phyloP scores from a whole-genome alignment of 2,888 invertebrate species.

The Temnothorax rugatulus region DNA sequence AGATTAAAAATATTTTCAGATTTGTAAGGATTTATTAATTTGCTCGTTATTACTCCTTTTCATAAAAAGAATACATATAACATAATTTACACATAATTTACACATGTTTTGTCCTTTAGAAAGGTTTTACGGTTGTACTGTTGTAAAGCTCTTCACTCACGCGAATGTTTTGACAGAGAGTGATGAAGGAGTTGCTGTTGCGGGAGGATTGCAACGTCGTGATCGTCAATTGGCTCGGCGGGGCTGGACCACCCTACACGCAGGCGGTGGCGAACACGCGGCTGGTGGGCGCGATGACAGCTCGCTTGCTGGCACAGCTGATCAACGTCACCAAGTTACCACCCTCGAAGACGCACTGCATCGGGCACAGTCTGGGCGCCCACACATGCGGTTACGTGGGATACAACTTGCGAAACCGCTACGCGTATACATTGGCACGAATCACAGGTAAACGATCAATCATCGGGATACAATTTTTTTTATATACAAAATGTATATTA shows the following conservation, averaged over 20 bases:
- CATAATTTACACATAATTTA: not conserved
- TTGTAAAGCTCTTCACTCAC: not conserved
- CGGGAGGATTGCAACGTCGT: slow-evolving; percentile 92
- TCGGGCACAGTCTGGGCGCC: slow-evolving; percentile 95
- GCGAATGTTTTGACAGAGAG: slow-evolving; percentile 87
- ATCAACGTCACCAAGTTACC: slow-evolving; percentile 84
- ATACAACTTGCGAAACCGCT: slow-evolving; percentile 88
- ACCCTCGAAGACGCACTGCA: slow-evolving; percentile 91
- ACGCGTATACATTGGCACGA: slow-evolving; percentile 90
- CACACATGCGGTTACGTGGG: slow-evolving; percentile 96
- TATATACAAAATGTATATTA: not conserved
- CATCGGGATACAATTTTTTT: not conserved
- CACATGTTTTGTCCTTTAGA: not conserved
- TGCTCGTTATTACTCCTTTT: not conserved
- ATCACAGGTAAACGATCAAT: slow-evolving; percentile 90
- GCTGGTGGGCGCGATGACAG: slow-evolving; percentile 94
- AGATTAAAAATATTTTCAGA: not conserved
- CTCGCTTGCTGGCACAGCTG: slow-evolving; percentile 89
- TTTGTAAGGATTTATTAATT: not conserved
- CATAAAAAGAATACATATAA: not conserved
- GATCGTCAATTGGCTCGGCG: slow-evolving; percentile 94
- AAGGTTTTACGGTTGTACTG: not conserved
- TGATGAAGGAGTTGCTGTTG: slow-evolving; percentile 91
- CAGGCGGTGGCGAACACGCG: slow-evolving; percentile 97
- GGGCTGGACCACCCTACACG: slow-evolving; percentile 95